phyloP scores from a whole-genome alignment of 2,113 vertebrate species.

The Bufo bufo region DNA sequence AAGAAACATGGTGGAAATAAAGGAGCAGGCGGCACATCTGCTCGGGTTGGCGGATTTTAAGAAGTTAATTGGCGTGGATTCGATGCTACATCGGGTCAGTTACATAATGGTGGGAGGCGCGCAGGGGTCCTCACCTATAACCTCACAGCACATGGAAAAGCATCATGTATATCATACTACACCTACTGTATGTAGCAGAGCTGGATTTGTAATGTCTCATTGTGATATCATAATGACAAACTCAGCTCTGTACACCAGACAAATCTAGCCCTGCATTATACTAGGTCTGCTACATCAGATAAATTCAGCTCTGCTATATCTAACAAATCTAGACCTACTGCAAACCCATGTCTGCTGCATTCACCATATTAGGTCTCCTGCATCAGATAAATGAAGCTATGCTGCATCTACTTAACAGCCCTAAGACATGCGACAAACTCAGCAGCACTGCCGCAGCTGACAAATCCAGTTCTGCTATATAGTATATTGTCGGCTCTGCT shows the following conservation, averaged over 20 bases:
- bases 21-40: conserved; percentile 1
- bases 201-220: neutral
- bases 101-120: conserved; percentile 22
- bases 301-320: neutral
- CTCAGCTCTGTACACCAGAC: neutral
- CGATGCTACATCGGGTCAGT: neutral
- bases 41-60: neutral
- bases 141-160: too few species aligned
- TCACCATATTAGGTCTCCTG: too few species aligned
- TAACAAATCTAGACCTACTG: too few species aligned
- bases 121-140: neutral
- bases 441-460: neutral
- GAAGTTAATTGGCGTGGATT: conserved; percentile 23
- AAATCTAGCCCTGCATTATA: neutral
- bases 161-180: too few species aligned
- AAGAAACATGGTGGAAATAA: neutral
- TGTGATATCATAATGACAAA: neutral
- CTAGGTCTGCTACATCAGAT: neutral
- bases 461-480: neutral
- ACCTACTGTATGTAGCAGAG: too few species aligned
- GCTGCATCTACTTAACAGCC: too few species aligned
- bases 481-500: neutral
- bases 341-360: too few species aligned
- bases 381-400: too few species aligned
- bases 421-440: neutral